Conservation (phyloP, 2,888 invertebrate species). For the Philonicus albiceps region DNA sequence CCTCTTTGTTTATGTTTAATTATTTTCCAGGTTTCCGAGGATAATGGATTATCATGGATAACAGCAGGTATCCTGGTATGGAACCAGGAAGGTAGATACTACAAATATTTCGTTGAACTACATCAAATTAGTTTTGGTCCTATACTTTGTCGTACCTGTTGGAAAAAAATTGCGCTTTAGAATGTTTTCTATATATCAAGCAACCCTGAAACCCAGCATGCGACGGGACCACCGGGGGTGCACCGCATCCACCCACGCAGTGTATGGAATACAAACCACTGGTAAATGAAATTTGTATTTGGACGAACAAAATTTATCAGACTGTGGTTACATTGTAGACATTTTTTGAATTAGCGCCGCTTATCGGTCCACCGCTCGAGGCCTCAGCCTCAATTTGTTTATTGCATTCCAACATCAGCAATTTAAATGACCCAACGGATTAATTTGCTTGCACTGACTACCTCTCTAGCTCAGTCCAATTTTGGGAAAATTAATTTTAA, state of each 20-base stretch:
- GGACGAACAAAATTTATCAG: background rate
- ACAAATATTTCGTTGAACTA: background rate
- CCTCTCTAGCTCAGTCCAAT: background rate
- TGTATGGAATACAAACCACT: background rate
- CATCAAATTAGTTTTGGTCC: background rate
- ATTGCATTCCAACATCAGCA: background rate
- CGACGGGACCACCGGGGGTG: background rate
- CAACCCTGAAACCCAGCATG: background rate
- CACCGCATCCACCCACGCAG: background rate
- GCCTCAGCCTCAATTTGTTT: background rate
- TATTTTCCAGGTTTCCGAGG: constrained; percentile 1
- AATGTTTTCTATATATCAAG: background rate
- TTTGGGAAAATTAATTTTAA: background rate
- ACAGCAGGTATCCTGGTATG: background rate
- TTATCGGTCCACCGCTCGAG: background rate
- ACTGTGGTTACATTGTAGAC: background rate
- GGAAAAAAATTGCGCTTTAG: background rate
- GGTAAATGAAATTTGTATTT: background rate
- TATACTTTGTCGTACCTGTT: background rate
- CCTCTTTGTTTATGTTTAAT: constrained; percentile 15
- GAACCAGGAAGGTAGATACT: background rate
- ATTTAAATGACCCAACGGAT: background rate
- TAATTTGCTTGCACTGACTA: background rate
- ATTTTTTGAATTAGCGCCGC: background rate
- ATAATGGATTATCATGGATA: background rate